A percentile compares a stretch with the other conserved stretches of the same genome.
These are phyloP conservation scores for Adelges cooleyi DNA, from an alignment of 1,140 invertebrate species.

Conservation along the genomic window DNA sequence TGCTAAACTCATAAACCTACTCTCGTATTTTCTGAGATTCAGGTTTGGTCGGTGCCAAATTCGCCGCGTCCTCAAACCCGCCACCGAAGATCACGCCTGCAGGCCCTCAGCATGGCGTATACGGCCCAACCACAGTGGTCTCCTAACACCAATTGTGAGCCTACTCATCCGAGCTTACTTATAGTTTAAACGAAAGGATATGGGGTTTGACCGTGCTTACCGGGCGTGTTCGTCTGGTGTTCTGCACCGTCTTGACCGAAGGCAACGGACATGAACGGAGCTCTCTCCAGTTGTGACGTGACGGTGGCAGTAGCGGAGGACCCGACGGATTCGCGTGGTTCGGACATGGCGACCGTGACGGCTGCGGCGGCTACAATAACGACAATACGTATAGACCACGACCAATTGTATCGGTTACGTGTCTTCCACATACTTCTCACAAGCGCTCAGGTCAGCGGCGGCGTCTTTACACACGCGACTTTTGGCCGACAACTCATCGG, in stretches of 20 bases:
- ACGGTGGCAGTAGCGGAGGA: neutral
- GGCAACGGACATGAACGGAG: neutral
- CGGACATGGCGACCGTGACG: slow-evolving; percentile 20
- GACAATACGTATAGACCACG: slow-evolving; percentile 26
- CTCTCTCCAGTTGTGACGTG: slow-evolving; percentile 17
- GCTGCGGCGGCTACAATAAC: slow-evolving; percentile 23
- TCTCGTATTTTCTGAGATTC: too few species aligned
- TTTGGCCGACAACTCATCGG: slow-evolving; percentile 20
- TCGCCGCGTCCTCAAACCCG: too few species aligned
- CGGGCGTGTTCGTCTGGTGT: slow-evolving; percentile 15
- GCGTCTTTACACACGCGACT: slow-evolving; percentile 24
- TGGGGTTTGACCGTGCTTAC: too few species aligned
- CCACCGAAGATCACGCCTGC: too few species aligned
- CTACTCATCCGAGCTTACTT: too few species aligned
- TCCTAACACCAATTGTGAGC: too few species aligned
- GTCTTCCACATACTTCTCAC: slow-evolving; percentile 26
- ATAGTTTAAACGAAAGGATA: too few species aligned
- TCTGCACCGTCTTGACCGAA: slow-evolving; percentile 2
- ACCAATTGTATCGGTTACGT: slow-evolving; percentile 28
- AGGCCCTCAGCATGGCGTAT: too few species aligned
- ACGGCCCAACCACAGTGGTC: too few species aligned
- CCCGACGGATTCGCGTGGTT: slow-evolving; percentile 3
- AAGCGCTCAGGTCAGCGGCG: slow-evolving; percentile 21
- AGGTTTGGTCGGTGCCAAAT: too few species aligned
- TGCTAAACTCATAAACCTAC: too few species aligned